Evolutionary conservation across 2,797 vertebrate genomes (phyloP).

Genomic region (Pipistrellus pipistrellus): DNA sequence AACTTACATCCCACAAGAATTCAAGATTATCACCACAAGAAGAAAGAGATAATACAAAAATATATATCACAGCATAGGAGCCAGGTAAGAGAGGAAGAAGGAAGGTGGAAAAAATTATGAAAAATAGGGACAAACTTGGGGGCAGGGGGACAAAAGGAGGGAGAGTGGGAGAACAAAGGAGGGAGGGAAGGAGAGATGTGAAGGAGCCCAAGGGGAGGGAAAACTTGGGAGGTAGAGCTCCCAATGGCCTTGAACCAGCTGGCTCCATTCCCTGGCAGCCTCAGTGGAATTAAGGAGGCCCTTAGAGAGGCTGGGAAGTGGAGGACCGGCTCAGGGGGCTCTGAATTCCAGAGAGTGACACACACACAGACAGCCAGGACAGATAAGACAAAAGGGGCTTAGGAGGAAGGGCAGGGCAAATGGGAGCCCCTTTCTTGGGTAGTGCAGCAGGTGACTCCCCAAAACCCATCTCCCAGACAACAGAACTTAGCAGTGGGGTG

Average conservation of each 20-base stretch:
- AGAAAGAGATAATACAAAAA: slow-evolving; percentile 92
- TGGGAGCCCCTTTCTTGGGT: slow-evolving; percentile 80
- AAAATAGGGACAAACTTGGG: slow-evolving; percentile 61
- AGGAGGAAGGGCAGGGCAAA: slow-evolving; percentile 65
- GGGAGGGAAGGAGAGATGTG: slow-evolving; percentile 1
- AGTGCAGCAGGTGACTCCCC: slow-evolving; percentile 74
- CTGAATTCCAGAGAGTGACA: slow-evolving; percentile 68
- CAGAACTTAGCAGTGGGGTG: slow-evolving; percentile 44
- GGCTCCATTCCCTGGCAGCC: slow-evolving; percentile 67
- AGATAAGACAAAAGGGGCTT: slow-evolving; percentile 67
- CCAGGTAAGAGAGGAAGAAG: slow-evolving; percentile 73
- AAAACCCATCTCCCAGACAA: slow-evolving; percentile 69
- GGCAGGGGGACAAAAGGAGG: slow-evolving; percentile 8
- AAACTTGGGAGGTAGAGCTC: slow-evolving; percentile 44
- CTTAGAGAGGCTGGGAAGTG: slow-evolving; percentile 22
- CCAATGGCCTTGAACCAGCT: slow-evolving; percentile 75
- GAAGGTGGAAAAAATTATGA: slow-evolving; percentile 63
- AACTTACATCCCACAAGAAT: slow-evolving; percentile 91
- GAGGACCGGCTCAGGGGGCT: slow-evolving; percentile 63
- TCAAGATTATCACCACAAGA: slow-evolving; percentile 90
- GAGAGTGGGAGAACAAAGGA: slow-evolving; percentile 47
- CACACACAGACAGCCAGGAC: slow-evolving; percentile 73
- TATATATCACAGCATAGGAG: slow-evolving; percentile 90
- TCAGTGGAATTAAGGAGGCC: slow-evolving; percentile 51
- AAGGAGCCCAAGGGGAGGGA: not conserved